These are phyloP conservation scores for Thaumetopoea pityocampa DNA, from an alignment of 1,140 invertebrate genomes.

Conservation along the genomic window DNA sequence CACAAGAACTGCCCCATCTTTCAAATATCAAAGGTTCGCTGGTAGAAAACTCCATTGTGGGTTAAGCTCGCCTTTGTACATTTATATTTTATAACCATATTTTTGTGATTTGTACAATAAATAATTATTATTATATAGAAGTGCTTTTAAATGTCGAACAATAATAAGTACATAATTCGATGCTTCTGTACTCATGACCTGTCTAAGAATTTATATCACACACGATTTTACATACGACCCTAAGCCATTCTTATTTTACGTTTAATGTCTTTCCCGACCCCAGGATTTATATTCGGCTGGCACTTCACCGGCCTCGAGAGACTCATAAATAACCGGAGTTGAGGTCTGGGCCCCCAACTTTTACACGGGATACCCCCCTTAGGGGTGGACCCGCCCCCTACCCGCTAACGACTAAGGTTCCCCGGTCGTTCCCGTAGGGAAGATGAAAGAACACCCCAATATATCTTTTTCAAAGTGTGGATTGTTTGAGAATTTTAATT, in stretches of 20 bases:
- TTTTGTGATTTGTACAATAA: no score
- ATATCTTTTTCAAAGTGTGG: conserved; percentile 72
- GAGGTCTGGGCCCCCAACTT: conserved; percentile 36
- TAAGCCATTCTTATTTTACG: conserved; percentile 51
- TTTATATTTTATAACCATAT: no score
- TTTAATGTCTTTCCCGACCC: conserved; percentile 46
- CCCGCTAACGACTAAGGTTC: conserved; percentile 66
- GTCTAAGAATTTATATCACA: conserved; percentile 6
- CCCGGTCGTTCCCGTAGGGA: conserved; percentile 36
- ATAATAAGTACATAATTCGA: no score
- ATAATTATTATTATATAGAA: no score
- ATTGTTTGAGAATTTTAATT: conserved; percentile 73
- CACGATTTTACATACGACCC: conserved; percentile 24
- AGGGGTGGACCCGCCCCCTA: conserved; percentile 19
- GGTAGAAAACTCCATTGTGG: no score
- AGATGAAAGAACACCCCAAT: conserved; percentile 71
- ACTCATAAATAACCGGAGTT: conserved; percentile 61
- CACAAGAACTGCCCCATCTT: no score
- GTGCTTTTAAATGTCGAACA: no score
- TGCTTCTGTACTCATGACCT: neutral
- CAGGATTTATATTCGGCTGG: conserved; percentile 66
- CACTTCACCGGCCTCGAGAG: conserved; percentile 65
- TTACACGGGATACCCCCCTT: conserved; percentile 21
- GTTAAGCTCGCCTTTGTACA: no score
- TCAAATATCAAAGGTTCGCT: no score